Evolutionary conservation across 2,888 invertebrate genomes (phyloP), one percentile per base, ranked within the genome.

Genomic region (Petrophora chlorosata): DNA sequence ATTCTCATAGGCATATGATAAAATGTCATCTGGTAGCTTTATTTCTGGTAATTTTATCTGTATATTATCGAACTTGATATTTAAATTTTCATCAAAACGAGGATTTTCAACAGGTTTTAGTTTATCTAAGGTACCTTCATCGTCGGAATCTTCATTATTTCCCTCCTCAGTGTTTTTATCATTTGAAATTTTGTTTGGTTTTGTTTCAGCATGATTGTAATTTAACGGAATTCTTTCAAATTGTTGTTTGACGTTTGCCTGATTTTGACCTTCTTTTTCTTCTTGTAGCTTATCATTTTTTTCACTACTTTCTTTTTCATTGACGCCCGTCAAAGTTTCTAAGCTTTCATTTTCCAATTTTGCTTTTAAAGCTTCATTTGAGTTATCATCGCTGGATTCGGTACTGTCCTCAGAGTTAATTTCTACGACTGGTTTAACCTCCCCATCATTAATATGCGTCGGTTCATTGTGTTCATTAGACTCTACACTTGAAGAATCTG

Each of bases 171-270:
- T 47, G 34, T 45, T 50, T 28, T 55, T 53, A 40, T 39, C 69
- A 40, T 51, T 62, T 62, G 66, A 2, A 29, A 40, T 22, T 17
- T 22, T 39, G 10, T 9, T 42, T 28, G 15, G 12, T 23, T 39
- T 48, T 22, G 10, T 29, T 12, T 29, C 14, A 3, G 13, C 72
- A 47, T 87, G 87, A 47, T 85, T 86, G 53, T 91, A 89, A 71
- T 87, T 70, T 38, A 82, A 62, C 3, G 91, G 90, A 48, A 89
- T 85, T 63, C 86, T 78, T 76, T 91, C 89, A 69, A 90, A 86
- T 54, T 88, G 76, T 67, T 89, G 78, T 67, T 89, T 89, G 1
- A 86, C 70, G 53, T 89, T 75, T 43, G 44, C 69, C 46, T 67
- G 68, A 49, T 62, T 51, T 38, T 39, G 33, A 41, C 57, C 17